A percentile compares a stretch with the other conserved stretches of the same genome.
These are phyloP conservation scores for Cyprinodon brontotheroides DNA, from an alignment of 2,113 vertebrate genomes.

Conservation along the genomic window DNA sequence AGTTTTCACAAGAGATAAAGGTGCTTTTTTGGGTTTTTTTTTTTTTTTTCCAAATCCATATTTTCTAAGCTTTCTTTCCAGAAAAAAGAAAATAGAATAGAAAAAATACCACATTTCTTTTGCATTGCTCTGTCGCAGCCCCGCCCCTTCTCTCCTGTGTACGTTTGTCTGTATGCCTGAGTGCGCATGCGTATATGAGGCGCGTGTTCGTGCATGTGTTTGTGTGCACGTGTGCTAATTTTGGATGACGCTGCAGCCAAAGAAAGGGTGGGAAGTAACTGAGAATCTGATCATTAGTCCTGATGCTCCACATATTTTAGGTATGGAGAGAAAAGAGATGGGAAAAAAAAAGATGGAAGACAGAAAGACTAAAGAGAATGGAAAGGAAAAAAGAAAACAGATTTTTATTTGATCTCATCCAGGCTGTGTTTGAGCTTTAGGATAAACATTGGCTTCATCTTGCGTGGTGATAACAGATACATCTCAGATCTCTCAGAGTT, in stretches of 20 bases:
- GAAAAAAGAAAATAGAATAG: background rate
- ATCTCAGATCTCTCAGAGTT: no score
- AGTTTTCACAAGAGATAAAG: no score
- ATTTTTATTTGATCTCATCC: no score
- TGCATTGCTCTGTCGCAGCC: background rate
- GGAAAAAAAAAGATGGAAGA: slow-evolving; percentile 36
- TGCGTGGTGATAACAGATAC: no score
- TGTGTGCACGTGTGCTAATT: slow-evolving; percentile 67
- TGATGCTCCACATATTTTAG: slow-evolving; percentile 72
- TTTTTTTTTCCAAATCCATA: background rate
- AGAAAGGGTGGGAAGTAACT: slow-evolving; percentile 66
- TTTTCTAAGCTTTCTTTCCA: background rate
- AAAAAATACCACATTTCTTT: background rate
- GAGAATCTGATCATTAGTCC: slow-evolving; percentile 76
- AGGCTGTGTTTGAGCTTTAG: no score
- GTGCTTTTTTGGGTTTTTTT: background rate
- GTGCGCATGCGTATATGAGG: background rate
- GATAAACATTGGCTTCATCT: no score
- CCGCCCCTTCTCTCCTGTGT: background rate
- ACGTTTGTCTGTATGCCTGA: background rate
- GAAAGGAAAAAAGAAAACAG: background rate
- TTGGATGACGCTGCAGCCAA: slow-evolving; percentile 69
- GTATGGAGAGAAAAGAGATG: slow-evolving; percentile 38
- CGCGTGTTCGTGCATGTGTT: slow-evolving; percentile 16
- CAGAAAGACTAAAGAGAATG: slow-evolving; percentile 13